These are phyloP conservation scores for Halcyon senegalensis DNA, from an alignment of 2,113 vertebrate genomes.

Conservation along the genomic window DNA sequence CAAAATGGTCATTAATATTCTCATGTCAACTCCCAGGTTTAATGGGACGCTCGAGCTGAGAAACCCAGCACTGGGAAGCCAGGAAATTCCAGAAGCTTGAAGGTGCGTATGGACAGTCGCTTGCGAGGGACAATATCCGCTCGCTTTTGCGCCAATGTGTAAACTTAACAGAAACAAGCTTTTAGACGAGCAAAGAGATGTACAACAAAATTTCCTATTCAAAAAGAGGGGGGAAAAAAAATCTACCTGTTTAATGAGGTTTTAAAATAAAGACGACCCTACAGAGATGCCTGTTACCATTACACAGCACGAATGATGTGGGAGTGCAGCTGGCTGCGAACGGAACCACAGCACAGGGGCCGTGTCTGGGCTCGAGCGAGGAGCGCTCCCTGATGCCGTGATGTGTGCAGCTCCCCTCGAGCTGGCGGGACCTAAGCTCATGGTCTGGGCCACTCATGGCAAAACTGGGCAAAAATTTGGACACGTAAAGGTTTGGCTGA, in stretches of 20 bases:
- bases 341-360: rapidly evolving
- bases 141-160: rapidly evolving
- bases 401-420: background rate
- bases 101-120: rapidly evolving
- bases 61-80: background rate
- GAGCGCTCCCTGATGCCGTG: rapidly evolving
- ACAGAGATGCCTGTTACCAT: background rate
- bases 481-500: rapidly evolving
- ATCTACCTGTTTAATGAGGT: background rate
- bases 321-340: background rate
- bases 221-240: background rate
- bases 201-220: rapidly evolving
- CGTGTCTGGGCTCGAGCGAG: rapidly evolving
- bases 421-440: rapidly evolving
- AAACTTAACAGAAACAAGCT: rapidly evolving
- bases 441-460: background rate
- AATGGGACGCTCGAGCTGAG: background rate
- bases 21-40: background rate
- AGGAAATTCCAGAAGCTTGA: background rate
- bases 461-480: background rate
- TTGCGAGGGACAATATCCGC: background rate
- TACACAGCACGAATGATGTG: rapidly evolving
- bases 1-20: conserved; percentile 1
- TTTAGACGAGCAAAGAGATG: background rate
- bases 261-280: rapidly evolving